phyloP scores from a whole-genome alignment of 2,113 vertebrate species.

The Panthera leo region DNA sequence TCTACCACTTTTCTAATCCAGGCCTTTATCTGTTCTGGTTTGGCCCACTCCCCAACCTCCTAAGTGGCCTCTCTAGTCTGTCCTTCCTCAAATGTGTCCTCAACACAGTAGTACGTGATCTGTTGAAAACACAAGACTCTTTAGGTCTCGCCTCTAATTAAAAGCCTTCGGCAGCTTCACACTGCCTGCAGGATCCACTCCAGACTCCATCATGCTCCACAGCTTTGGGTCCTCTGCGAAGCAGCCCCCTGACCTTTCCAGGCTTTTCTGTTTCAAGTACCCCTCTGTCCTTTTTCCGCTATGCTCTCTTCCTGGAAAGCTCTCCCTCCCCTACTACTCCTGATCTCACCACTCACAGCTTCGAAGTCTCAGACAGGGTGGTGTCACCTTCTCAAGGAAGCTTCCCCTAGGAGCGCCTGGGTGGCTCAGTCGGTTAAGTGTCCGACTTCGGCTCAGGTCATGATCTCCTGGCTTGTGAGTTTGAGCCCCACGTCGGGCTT shows the following conservation, averaged over 20 bases:
- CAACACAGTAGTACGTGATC: background rate
- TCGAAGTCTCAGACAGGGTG: background rate
- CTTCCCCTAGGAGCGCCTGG: too few species aligned
- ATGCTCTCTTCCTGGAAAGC: background rate
- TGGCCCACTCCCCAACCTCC: background rate
- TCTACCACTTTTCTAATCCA: background rate
- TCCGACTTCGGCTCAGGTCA: too few species aligned
- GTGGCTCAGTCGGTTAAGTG: too few species aligned
- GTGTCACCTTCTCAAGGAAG: slow-evolving; percentile 13
- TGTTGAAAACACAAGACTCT: background rate
- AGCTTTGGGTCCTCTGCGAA: background rate
- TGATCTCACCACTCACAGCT: background rate
- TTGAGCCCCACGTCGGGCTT: too few species aligned
- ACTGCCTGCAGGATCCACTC: background rate
- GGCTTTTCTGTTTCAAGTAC: slow-evolving; percentile 35
- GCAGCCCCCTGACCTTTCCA: background rate
- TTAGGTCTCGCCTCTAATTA: background rate
- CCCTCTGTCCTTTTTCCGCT: background rate
- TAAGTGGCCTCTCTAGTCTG: background rate
- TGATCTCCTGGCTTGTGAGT: too few species aligned
- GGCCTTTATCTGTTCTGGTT: background rate
- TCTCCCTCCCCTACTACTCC: background rate
- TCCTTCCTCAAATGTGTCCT: background rate
- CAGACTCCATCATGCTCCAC: background rate
- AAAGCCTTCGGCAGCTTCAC: background rate